A percentile compares a stretch with the other conserved stretches of the same genome.
phyloP scores from a whole-genome alignment of 2,888 invertebrate genomes.

The Lasioglossum lativentre region DNA sequence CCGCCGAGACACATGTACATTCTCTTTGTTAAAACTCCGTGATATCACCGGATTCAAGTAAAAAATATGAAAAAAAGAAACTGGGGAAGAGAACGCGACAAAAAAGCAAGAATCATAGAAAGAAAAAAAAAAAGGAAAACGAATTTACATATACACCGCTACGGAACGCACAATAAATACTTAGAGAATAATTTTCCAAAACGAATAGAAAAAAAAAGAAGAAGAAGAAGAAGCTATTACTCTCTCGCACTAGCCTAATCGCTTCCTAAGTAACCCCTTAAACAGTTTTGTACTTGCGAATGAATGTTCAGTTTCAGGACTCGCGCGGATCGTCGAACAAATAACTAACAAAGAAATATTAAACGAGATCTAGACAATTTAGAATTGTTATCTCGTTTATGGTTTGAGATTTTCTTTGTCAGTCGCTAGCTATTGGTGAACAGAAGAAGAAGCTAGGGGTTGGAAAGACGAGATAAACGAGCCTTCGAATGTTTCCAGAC shows the following conservation, averaged over 20 bases:
- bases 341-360: constrained; percentile 3
- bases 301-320: constrained; percentile 71
- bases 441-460: constrained; percentile 5
- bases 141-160: background rate
- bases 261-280: constrained; percentile 39
- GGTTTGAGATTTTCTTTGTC: background rate
- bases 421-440: background rate
- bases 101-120: background rate
- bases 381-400: background rate
- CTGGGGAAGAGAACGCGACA: constrained; percentile 1
- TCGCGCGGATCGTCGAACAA: constrained; percentile 52
- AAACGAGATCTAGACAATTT: background rate
- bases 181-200: constrained; percentile 31
- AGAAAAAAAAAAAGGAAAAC: constrained; percentile 8
- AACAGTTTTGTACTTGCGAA: constrained; percentile 76
- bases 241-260: background rate
- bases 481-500: constrained; percentile 18
- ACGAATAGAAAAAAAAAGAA: constrained; percentile 8
- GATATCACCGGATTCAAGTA: constrained; percentile 29
- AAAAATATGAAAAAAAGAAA: constrained; percentile 30
- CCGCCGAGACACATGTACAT: constrained; percentile 33
- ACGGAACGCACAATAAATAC: constrained; percentile 21
- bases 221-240: constrained; percentile 3
- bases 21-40: constrained; percentile 30
- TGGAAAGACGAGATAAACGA: constrained; percentile 19